Evolutionary conservation across 1,140 invertebrate species (phyloP), one percentile per base, ranked within the genome.

Genomic region (Leguminivora glycinivorella): DNA sequence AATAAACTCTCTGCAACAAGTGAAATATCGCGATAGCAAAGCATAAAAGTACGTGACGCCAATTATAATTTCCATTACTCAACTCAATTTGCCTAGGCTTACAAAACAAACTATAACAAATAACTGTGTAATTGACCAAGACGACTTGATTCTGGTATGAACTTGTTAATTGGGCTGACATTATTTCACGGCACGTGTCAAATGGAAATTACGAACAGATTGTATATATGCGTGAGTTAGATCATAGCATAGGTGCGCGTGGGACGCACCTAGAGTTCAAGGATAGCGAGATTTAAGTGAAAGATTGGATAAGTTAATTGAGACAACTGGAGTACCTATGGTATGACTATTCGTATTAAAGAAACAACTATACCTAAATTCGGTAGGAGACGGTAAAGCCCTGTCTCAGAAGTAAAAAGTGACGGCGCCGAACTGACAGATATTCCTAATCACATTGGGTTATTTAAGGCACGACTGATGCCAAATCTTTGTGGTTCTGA

Each of bases 371-470:
- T n/a, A n/a, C n/a, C n/a, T n/a, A n/a, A n/a, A n/a, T n/a, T n/a
- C n/a, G n/a, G n/a, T n/a, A n/a, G n/a, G n/a, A n/a, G n/a, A n/a
- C n/a, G n/a, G n/a, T n/a, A n/a, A n/a, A n/a, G n/a, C n/a, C n/a
- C n/a, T n/a, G n/a, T n/a, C n/a, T n/a, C n/a, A n/a, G n/a, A n/a
- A n/a, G n/a, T n/a, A n/a, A n/a, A n/a, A n/a, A n/a, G n/a, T n/a
- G n/a, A n/a, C n/a, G n/a, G n/a, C n/a, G n/a, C n/a, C n/a, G n/a
- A n/a, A n/a, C n/a, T n/a, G n/a, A n/a, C n/a, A n/a, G n/a, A n/a
- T n/a, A n/a, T n/a, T n/a, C n/a, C n/a, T n/a, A n/a, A n/a, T n/a
- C 10, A 96, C 95, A 84, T 92, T 83, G 88, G 93, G 80, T 92
- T 79, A 83, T 89, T 78, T 83, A 89, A 76, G 72, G 83, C 87